Percentiles rank a stretch among this genome's conserved stretches.
Evolutionary conservation across 2,888 invertebrate genomes (phyloP).

Genomic region (Tenthredo notha): DNA sequence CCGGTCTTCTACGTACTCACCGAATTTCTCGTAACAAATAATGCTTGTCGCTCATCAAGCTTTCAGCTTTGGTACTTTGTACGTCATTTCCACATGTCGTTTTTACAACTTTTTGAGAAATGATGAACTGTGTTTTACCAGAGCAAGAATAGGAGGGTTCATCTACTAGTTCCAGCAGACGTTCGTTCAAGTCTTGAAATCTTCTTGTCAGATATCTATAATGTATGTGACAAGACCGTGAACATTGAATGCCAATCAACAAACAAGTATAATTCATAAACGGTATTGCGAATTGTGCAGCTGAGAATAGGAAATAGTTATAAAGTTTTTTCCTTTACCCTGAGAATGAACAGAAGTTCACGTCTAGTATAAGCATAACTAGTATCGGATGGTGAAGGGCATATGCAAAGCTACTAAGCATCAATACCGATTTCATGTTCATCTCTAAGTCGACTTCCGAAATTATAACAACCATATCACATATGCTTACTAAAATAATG

Average conservation of each 20-base stretch:
- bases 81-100: not conserved
- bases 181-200: slow-evolving; percentile 20
- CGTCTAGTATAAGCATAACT: not conserved
- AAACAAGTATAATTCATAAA: no score
- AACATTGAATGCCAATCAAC: not conserved
- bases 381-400: slow-evolving; percentile 2
- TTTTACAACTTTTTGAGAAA: not conserved
- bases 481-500: not conserved
- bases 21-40: not conserved
- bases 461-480: not conserved
- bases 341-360: not conserved
- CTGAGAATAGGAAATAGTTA: not conserved
- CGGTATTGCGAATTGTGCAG: no score
- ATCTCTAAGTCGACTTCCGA: slow-evolving; percentile 22
- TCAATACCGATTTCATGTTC: not conserved
- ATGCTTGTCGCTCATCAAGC: not conserved
- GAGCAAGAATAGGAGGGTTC: not conserved
- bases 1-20: not conserved
- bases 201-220: slow-evolving; percentile 3
- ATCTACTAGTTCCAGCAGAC: not conserved
- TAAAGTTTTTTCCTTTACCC: not conserved
- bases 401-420: not conserved
- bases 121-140: not conserved
- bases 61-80: not conserved
- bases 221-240: not conserved